phyloP scores from a whole-genome alignment of 2,888 invertebrate species.

The Cryptophagus acutangulus region DNA sequence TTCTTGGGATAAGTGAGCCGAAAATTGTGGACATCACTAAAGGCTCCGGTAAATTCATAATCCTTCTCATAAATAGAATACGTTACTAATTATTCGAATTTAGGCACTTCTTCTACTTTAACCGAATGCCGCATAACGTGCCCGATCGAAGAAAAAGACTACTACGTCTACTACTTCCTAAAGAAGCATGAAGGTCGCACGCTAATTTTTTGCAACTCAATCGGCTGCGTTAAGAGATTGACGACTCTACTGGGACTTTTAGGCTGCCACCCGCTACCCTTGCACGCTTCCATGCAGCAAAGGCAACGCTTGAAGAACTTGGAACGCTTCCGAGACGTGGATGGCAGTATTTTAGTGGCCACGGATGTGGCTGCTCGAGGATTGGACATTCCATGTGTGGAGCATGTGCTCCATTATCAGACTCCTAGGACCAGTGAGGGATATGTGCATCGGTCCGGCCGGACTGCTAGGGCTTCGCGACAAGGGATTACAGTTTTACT shows the following conservation, averaged over 20 bases:
- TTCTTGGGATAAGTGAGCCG: conserved; percentile 80
- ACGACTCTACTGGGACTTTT: conserved; percentile 65
- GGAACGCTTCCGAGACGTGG: conserved; percentile 74
- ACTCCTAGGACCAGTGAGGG: conserved; percentile 93
- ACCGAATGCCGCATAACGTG: conserved; percentile 82
- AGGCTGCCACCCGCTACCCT: conserved; percentile 67
- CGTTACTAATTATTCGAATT: conserved; percentile 6
- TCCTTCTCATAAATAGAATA: conserved; percentile 1
- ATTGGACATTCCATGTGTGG: conserved; percentile 86
- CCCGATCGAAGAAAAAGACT: conserved; percentile 78
- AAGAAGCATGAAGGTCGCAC: conserved; percentile 83
- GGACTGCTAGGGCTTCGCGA: conserved; percentile 86
- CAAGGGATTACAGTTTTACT: conserved; percentile 89
- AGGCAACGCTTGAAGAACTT: conserved; percentile 89
- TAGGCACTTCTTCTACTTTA: conserved; percentile 76
- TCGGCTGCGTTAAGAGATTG: conserved; percentile 84
- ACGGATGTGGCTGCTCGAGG: conserved; percentile 98
- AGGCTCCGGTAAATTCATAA: conserved; percentile 65
- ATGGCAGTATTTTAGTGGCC: conserved; percentile 74
- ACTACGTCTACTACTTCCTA: conserved; percentile 85
- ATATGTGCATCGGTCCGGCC: conserved; percentile 94
- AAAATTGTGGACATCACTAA: conserved; percentile 91
- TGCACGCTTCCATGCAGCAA: conserved; percentile 92
- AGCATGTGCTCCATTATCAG: conserved; percentile 94
- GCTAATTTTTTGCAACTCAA: conserved; percentile 90